Conservation (phyloP, 2,113 vertebrate species). For the Hyaena hyaena region DNA sequence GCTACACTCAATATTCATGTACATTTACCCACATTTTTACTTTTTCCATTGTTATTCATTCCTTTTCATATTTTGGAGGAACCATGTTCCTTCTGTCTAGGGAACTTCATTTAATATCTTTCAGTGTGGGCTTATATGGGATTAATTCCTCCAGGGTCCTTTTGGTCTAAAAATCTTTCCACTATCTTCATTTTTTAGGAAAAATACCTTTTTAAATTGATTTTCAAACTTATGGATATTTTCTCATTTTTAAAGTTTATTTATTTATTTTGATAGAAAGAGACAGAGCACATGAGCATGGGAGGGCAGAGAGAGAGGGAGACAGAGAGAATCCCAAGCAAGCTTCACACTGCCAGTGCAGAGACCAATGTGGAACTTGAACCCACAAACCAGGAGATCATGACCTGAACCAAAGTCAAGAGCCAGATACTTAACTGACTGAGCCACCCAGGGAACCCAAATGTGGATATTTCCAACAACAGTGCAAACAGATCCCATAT, state of each 20-base stretch:
- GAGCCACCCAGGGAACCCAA: too few relatives aligned
- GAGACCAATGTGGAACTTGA: too few relatives aligned
- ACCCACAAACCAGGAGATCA: too few relatives aligned
- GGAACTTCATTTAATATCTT: not conserved
- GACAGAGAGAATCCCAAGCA: too few relatives aligned
- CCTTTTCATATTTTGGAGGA: not conserved
- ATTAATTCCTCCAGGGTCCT: not conserved
- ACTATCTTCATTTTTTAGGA: not conserved
- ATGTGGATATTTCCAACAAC: not conserved
- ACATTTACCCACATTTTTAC: not conserved
- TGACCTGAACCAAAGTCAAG: too few relatives aligned
- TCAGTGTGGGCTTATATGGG: not conserved
- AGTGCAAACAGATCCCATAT: not conserved
- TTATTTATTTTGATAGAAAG: too few relatives aligned
- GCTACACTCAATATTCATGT: not conserved
- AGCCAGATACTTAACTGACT: too few relatives aligned
- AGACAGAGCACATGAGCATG: too few relatives aligned
- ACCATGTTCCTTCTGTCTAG: not conserved
- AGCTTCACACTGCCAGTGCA: too few relatives aligned
- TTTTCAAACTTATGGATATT: not conserved
- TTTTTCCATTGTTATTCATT: not conserved
- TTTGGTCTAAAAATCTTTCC: not conserved
- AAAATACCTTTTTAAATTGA: not conserved
- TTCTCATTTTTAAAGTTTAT: not conserved
- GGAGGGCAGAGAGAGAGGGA: too few relatives aligned